Evolutionary conservation across 1,140 invertebrate species (phyloP).

Genomic region (Glossosoma conforme): DNA sequence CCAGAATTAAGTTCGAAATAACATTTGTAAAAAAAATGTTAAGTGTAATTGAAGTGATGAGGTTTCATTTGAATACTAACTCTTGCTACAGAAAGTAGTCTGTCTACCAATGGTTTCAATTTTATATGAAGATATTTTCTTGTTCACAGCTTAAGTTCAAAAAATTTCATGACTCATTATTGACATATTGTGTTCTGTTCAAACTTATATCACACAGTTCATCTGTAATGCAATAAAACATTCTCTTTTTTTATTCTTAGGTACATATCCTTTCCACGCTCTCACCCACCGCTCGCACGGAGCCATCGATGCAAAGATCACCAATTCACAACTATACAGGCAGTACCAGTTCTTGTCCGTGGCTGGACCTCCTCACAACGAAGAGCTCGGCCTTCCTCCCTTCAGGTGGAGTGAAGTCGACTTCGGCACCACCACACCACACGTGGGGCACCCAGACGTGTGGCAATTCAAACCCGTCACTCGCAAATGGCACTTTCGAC

Average conservation of each 20-base stretch:
- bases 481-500: slow-evolving; percentile 39
- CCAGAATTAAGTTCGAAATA: no score
- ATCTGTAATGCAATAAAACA: no score
- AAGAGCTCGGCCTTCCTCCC: slow-evolving; percentile 48
- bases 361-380: slow-evolving; percentile 56
- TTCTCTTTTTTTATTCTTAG: slow-evolving; percentile 29
- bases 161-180: no score
- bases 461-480: slow-evolving; percentile 57
- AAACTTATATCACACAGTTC: no score
- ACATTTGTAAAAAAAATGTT: no score
- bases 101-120: no score
- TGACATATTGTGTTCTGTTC: no score
- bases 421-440: slow-evolving; percentile 48
- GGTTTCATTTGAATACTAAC: no score
- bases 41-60: no score
- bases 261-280: slow-evolving; percentile 58
- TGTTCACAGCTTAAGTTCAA: no score
- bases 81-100: no score
- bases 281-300: slow-evolving; percentile 63
- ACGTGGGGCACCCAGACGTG: slow-evolving; percentile 58
- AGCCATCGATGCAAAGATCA: slow-evolving; percentile 62
- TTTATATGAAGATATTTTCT: no score
- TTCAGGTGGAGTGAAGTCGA: slow-evolving; percentile 62
- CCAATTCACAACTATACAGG: slow-evolving; percentile 35
- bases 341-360: slow-evolving; percentile 53